phyloP scores from a whole-genome alignment of 2,888 invertebrate genomes.

The Parnassius apollo region DNA sequence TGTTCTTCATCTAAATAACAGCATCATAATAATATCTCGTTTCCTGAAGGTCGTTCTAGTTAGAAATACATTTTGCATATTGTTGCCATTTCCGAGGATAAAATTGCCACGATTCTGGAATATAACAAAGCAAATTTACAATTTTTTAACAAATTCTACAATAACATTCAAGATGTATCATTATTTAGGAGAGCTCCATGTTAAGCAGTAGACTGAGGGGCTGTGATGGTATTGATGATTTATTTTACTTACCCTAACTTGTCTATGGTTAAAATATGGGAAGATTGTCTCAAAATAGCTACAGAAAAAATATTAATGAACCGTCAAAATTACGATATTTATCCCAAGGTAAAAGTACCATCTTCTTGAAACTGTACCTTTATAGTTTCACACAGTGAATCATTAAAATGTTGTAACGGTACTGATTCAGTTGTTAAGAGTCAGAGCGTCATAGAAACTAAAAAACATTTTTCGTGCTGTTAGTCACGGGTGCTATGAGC shows the following conservation, averaged over 20 bases:
- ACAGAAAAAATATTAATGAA: no score
- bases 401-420: conserved; percentile 12
- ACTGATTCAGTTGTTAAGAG: conserved; percentile 9
- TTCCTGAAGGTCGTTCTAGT: conserved; percentile 20
- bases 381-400: background rate
- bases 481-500: conserved; percentile 56
- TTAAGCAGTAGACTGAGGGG: no score
- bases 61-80: conserved; percentile 17
- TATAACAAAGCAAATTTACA: background rate
- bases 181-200: no score
- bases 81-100: conserved; percentile 10
- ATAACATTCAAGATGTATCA: no score
- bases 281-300: no score
- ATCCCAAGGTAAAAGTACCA: background rate
- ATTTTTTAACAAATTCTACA: background rate
- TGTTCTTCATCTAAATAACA: conserved; percentile 25
- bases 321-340: no score
- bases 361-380: background rate
- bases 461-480: conserved; percentile 61
- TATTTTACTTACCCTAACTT: no score
- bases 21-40: conserved; percentile 17
- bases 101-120: background rate
- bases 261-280: no score
- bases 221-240: no score
- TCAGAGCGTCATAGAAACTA: conserved; percentile 41